phyloP scores from a whole-genome alignment of 1,140 invertebrate species.

The Idris sp. region DNA sequence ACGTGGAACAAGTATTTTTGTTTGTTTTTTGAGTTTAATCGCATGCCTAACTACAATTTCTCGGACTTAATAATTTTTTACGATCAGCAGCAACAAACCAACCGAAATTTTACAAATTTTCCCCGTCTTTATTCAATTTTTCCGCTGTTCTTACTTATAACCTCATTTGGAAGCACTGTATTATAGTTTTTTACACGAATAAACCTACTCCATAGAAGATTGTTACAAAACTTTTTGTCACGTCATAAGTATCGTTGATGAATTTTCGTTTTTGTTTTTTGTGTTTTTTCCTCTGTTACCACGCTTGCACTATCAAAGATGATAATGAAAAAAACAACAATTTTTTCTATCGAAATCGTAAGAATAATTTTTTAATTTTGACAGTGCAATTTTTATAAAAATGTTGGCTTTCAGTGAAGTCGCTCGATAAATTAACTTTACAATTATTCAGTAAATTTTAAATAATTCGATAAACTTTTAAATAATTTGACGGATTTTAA shows the following conservation, averaged over 20 bases:
- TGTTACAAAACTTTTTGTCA: conserved; percentile 55
- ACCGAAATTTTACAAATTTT: conserved; percentile 31
- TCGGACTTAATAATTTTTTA: too few species aligned
- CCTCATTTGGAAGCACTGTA: conserved; percentile 71
- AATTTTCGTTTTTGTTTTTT: conserved; percentile 25
- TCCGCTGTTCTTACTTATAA: conserved; percentile 59
- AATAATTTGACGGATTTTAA: too few species aligned
- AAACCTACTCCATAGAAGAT: conserved; percentile 54
- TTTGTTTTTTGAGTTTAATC: too few species aligned
- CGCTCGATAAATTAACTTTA: neutral
- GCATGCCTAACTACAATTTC: too few species aligned
- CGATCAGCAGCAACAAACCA: conserved; percentile 62
- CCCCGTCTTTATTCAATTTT: conserved; percentile 17
- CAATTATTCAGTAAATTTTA: too few species aligned
- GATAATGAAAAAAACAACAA: too few species aligned
- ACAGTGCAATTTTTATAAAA: too few species aligned
- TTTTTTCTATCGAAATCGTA: too few species aligned
- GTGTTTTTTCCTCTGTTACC: too few species aligned
- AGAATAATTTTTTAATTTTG: too few species aligned
- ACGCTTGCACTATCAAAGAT: too few species aligned
- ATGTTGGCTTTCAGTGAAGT: conserved; percentile 18
- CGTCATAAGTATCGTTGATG: conserved; percentile 51
- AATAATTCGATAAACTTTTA: too few species aligned
- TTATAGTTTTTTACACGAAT: conserved; percentile 60
- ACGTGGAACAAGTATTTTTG: conserved; percentile 11